A percentile compares a stretch with the other conserved stretches of the same genome.
phyloP scores from a whole-genome alignment of 2,113 vertebrate genomes.

The Bujurquina vittata region DNA sequence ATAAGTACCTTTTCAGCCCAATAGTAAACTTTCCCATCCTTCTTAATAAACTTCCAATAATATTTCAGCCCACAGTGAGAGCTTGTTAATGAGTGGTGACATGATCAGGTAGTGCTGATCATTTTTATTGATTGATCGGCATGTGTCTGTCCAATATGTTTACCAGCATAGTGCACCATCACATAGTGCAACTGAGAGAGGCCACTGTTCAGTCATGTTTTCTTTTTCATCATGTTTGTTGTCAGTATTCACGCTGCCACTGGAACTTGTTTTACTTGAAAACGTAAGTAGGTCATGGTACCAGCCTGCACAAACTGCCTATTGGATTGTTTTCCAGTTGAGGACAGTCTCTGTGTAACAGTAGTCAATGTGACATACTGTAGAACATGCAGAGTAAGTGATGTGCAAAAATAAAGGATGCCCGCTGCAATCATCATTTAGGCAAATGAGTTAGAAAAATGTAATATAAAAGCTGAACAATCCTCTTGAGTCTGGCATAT shows the following conservation, averaged over 20 bases:
- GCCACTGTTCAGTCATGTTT: not conserved
- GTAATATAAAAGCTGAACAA: not conserved
- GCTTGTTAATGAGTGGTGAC: not conserved
- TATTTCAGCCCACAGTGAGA: accelerated
- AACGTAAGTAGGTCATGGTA: not conserved
- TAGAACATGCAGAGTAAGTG: not conserved
- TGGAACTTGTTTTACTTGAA: not conserved
- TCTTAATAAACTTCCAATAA: not conserved
- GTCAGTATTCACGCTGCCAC: not conserved
- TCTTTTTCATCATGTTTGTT: not conserved
- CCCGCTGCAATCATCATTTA: not conserved
- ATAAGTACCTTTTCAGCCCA: not conserved
- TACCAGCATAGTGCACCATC: not conserved
- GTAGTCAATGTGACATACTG: not conserved
- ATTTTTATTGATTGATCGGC: not conserved
- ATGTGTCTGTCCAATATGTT: not conserved
- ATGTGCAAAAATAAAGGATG: not conserved
- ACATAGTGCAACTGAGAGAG: not conserved
- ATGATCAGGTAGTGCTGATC: not conserved
- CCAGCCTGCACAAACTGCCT: not conserved
- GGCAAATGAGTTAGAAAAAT: not conserved
- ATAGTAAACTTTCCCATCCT: not conserved
- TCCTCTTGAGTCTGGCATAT: not conserved
- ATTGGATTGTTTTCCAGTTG: not conserved
- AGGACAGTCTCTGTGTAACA: not conserved